Conservation (phyloP, 2,113 vertebrate species). For the Tricholaema leucomelas region DNA sequence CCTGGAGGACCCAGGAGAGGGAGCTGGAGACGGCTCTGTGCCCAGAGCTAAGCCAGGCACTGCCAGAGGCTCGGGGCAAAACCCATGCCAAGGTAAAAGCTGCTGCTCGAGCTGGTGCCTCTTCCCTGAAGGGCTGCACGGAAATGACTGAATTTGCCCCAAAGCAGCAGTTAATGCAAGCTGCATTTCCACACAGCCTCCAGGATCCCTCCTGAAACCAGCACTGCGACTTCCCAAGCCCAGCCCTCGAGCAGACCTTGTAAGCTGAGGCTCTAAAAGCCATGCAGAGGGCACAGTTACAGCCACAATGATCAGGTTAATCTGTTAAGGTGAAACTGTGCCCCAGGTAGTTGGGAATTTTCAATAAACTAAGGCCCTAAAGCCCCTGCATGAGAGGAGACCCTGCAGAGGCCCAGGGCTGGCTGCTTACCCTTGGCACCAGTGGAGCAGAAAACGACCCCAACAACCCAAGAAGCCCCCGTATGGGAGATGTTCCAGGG, state of each 20-base stretch:
- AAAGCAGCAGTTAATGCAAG: background rate
- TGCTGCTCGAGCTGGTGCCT: background rate
- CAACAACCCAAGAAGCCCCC: background rate
- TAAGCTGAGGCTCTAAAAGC: rapidly evolving
- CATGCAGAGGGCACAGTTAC: background rate
- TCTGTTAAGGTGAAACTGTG: background rate
- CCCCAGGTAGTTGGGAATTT: background rate
- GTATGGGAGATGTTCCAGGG: background rate
- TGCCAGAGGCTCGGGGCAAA: background rate
- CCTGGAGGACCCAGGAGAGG: background rate
- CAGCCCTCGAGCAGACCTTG: background rate
- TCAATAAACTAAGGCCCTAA: background rate
- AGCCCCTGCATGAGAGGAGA: background rate
- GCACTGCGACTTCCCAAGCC: background rate
- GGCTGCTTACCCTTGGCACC: background rate
- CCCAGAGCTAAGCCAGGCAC: background rate
- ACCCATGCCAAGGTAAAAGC: background rate
- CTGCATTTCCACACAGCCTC: background rate
- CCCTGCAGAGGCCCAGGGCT: background rate
- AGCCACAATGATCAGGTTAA: background rate
- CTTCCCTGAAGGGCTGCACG: background rate
- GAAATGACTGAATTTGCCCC: background rate
- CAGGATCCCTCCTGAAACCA: background rate
- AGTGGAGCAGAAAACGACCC: background rate
- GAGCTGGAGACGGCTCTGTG: constrained; percentile 8